Evolutionary conservation across 2,888 invertebrate species (phyloP), one percentile per base, ranked within the genome.

Genomic region (Chymomyza fuscimana): DNA sequence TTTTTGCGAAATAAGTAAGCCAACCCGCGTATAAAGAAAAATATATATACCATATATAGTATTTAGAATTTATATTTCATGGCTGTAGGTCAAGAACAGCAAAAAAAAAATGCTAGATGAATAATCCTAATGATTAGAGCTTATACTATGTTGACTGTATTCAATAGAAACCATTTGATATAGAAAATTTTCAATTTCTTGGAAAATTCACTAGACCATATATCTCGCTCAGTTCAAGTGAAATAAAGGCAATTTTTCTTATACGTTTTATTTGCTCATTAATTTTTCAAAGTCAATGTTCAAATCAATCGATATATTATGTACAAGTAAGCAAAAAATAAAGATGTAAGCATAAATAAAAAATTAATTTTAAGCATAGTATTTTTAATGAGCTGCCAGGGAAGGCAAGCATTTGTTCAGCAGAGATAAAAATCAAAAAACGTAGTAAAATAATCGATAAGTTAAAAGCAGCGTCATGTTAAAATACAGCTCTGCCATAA

Each of bases 291-390:
- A 46, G 40, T 46, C 40, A 46, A 46, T 32, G 32, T 25, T 1
- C 25, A 25, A 25, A 25, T 25, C 25, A 25, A 25, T 25, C 25
- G 25, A 25, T 25, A 19, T 19, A 19, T 19, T 19, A 19, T 19
- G 19, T 32, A 32, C 32, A 40, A 40, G 40, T 40, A 4, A 46
- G 6, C 15, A 60, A 60, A 29, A 29, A 25, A 60, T 32, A 16
- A 29, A 32, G 19, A 40, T 15, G 19, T 59, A 46, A 46, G 40
- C 40, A 46, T 32, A 61, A 61, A 40, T 61, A 15, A 19, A 46
- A 61, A 61, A 40, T 61, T 40, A 19, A 61, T 40, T 60, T 36
- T 36, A 25, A 60, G 36, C 16, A 54, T 2, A 22, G 40, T 40
- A 16, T 60, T 32, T 36, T 36, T 60, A 32, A 60, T 36, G 36